Base-by-base conservation (phyloP, 2,113 vertebrate species). In the Cyanoramphus novaezelandiae region DNA sequence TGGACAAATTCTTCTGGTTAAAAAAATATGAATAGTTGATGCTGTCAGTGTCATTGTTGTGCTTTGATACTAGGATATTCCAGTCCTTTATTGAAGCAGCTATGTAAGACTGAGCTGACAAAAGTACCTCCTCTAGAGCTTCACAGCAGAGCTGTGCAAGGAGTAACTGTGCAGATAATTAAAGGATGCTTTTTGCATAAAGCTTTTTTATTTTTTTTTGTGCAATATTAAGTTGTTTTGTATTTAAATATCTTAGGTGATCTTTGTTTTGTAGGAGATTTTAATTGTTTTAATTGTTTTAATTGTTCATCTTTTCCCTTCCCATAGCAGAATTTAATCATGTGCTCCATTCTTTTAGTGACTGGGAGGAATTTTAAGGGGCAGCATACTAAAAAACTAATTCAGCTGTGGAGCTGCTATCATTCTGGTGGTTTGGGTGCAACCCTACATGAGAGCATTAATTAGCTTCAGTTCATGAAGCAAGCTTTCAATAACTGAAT, bases 381-480 rank as follows among this genome's bases (percentile, higher is more conserved):
- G 37, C 69, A 94, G 86, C 69, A 50, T 57, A 86, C 90, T 93
- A 76, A 89, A 94, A 85, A 88, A 69, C 83, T 84, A 92, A 91
- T 95, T 96, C 76, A 95, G 39, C 86, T 94, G 72, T 91, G 86
- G 92, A 94, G 74, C 88, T 90, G 69, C 71, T 93, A 28, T 93
- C 76, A 75, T 96, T 94, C 88, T 93, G 80, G 79, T 94, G 52
- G 74, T 92, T 95, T 84, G 92, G 81, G 80, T 96, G 93, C 93
- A 92, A 50, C 83, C 55, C 80, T 92, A 95, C 82, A 84, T 84
- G 80, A 63, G 23, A 95, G 77, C 92, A 92, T 96, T 96, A 95
- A 95, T 96, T 96, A 96, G 86, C 80, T 95, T 90, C 92, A 96
- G 93, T 94, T 96, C 95, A 95, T 94, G 95, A 96, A 95, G 86